phyloP scores from a whole-genome alignment of 2,113 vertebrate species.

The Gracilinanus agilis region DNA sequence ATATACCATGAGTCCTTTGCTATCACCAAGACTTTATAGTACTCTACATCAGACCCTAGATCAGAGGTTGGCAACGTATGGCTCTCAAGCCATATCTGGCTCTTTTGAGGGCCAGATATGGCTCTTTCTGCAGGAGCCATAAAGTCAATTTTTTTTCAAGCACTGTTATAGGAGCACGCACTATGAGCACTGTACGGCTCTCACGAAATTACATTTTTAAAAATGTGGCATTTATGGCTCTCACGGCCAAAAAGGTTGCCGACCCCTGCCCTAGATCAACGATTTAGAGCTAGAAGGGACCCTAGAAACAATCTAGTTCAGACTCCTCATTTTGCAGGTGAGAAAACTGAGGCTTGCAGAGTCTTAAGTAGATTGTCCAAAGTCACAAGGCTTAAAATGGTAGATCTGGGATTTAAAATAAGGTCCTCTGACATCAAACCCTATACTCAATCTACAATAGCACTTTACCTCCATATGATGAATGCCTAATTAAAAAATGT shows the following conservation, averaged over 20 bases:
- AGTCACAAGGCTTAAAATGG: neutral
- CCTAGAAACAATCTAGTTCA: neutral
- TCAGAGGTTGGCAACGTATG: too few species aligned
- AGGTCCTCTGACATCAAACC: neutral
- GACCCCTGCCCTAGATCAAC: neutral
- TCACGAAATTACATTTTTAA: too few species aligned
- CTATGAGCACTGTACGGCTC: too few species aligned
- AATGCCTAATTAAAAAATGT: neutral
- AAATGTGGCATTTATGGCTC: too few species aligned
- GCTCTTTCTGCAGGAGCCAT: too few species aligned
- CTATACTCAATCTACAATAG: neutral
- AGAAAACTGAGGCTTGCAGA: neutral
- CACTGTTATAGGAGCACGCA: too few species aligned
- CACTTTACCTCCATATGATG: neutral
- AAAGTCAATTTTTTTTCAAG: too few species aligned
- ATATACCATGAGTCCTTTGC: neutral
- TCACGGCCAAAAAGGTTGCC: too few species aligned
- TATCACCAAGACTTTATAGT: too few species aligned
- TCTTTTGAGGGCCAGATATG: too few species aligned
- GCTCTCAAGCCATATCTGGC: too few species aligned
- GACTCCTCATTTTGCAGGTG: neutral
- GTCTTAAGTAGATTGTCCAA: neutral
- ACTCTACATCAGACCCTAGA: neutral
- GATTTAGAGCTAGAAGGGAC: neutral
- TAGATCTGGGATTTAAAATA: neutral